phyloP scores from a whole-genome alignment of 2,797 vertebrate species.

The Hydrolagus colliei region DNA sequence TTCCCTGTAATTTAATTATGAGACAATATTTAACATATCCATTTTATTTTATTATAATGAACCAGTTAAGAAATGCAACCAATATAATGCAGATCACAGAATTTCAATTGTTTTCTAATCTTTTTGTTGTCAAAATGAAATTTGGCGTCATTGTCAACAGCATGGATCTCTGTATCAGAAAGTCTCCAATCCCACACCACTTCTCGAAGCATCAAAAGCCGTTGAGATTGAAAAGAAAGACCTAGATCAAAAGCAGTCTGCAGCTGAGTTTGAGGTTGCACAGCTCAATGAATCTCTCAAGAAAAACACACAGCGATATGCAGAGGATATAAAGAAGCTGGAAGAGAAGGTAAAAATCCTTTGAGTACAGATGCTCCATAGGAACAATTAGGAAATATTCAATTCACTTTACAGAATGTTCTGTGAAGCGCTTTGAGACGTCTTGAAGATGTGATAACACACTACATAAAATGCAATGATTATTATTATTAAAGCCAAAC shows the following conservation, averaged over 20 bases:
- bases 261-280: conserved; percentile 70
- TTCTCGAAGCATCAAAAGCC: conserved; percentile 50
- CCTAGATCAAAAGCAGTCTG: conserved; percentile 64
- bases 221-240: conserved; percentile 63
- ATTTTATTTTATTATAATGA: too few species aligned
- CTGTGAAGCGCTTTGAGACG: too few species aligned
- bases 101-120: not conserved
- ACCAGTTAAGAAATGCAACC: not conserved
- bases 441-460: too few species aligned
- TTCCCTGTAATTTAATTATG: not conserved
- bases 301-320: conserved; percentile 73
- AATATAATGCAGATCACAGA: not conserved
- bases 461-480: too few species aligned
- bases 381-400: not conserved
- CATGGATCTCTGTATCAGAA: conserved; percentile 59
- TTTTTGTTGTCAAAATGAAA: not conserved
- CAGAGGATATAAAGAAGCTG: conserved; percentile 81
- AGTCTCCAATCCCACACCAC: conserved; percentile 47
- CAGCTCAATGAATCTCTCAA: conserved; percentile 76
- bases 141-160: conserved; percentile 32
- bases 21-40: not conserved
- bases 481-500: not conserved
- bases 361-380: not conserved
- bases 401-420: too few species aligned
- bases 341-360: conserved; percentile 75